Evolutionary conservation across 1,140 invertebrate species (phyloP).

Genomic region (Hycleus phaleratus): DNA sequence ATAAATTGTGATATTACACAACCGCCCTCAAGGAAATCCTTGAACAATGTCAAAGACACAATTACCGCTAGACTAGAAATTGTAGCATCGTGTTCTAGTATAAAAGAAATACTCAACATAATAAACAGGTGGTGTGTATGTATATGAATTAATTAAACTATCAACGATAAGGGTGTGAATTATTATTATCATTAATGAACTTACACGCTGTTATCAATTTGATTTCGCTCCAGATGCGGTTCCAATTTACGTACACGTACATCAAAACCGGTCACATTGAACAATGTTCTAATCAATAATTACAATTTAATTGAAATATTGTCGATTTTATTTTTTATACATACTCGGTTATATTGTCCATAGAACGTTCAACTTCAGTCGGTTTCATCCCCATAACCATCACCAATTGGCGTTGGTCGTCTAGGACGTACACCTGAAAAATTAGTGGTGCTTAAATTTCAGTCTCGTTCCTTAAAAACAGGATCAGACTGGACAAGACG

Average conservation of each 20-base stretch:
- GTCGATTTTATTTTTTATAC: slow-evolving; percentile 22
- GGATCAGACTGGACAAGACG: no score
- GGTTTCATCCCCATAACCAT: slow-evolving; percentile 68
- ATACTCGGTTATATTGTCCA: slow-evolving; percentile 61
- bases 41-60: background rate
- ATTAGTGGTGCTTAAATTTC: no score
- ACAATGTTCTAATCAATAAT: slow-evolving; percentile 46
- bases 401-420: slow-evolving; percentile 70
- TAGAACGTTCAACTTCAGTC: slow-evolving; percentile 60
- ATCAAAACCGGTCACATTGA: slow-evolving; percentile 65
- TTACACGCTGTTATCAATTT: slow-evolving; percentile 59
- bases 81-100: background rate
- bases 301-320: background rate
- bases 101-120: background rate
- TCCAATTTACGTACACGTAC: slow-evolving; percentile 69
- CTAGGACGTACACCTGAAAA: slow-evolving; percentile 66
- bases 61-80: background rate
- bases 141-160: no score
- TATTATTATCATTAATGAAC: slow-evolving; percentile 35
- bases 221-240: slow-evolving; percentile 55
- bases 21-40: no score
- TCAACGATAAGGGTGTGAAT: background rate
- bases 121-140: background rate
- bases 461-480: no score
- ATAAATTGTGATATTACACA: background rate